Evolutionary conservation across 2,797 vertebrate species (phyloP), one percentile per base, ranked within the genome.

Genomic region (Anomalospiza imberbis): DNA sequence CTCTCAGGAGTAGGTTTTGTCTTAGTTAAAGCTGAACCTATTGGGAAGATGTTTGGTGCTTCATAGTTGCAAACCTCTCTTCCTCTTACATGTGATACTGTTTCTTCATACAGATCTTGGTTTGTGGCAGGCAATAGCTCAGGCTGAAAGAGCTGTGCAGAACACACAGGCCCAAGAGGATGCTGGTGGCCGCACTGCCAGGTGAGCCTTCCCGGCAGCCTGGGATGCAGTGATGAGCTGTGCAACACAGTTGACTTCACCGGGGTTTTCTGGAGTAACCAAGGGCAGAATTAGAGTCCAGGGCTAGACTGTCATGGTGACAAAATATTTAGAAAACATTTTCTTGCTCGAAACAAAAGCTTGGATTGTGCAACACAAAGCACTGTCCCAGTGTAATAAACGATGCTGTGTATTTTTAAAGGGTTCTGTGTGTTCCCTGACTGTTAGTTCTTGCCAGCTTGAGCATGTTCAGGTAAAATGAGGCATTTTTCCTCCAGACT

Each of bases 271-370:
- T 87, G 57, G 74, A 94, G 89, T 71, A 88, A 95, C 47, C 87
- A 45, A 86, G 85, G 77, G 67, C 74, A 91, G 89, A 89, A 96
- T 82, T 47, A 1, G 6, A 93, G 93, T 91, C 85, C 89, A 85
- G 94, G 85, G 71, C 78, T 93, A 36, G 77, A 96, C 89, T 97
- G 95, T 97, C 95, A 95, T 97, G 95, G 91, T 96, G 96, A 96
- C 95, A 96, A 95, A 97, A 96, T 95, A 96, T 97, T 97, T 96
- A 88, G 93, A 93, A 96, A 96, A 96, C 88, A 94, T 93, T 96
- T 97, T 96, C 93, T 96, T 89, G 77, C 80, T 73, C 85, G 94
- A 94, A 91, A 96, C 93, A 96, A 96, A 96, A 94, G 95, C 85
- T 91, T 95, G 77, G 92, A 92, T 96, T 97, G 93, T 97, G 94